phyloP scores from a whole-genome alignment of 1,140 invertebrate genomes.

The Armadillidium nasatum region DNA sequence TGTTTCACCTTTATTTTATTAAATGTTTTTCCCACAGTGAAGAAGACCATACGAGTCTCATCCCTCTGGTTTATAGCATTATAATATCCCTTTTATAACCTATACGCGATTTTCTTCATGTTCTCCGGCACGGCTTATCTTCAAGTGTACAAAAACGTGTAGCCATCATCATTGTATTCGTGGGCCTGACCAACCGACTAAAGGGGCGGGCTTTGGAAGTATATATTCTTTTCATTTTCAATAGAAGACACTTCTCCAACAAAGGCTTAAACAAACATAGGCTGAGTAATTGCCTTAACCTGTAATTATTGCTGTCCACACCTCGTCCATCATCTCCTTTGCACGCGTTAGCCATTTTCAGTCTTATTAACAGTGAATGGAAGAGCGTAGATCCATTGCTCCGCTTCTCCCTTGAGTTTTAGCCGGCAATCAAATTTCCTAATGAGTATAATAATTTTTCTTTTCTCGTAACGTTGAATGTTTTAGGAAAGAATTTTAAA shows the following conservation, averaged over 20 bases:
- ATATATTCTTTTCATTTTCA: background rate
- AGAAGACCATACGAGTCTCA: background rate
- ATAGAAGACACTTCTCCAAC: background rate
- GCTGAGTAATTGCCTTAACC: slow-evolving; percentile 11
- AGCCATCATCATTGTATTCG: background rate
- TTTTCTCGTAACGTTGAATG: background rate
- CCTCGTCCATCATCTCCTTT: background rate
- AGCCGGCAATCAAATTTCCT: background rate
- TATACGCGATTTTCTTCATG: background rate
- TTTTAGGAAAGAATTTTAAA: background rate
- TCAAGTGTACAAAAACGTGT: background rate
- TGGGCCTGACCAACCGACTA: background rate
- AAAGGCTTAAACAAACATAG: slow-evolving; percentile 13
- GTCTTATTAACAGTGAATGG: background rate
- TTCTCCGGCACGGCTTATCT: background rate
- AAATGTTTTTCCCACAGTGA: background rate
- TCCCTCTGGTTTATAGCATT: slow-evolving; percentile 7
- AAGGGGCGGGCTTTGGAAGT: background rate
- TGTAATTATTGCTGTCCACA: slow-evolving; percentile 4
- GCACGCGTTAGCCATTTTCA: background rate
- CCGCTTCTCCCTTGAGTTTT: background rate
- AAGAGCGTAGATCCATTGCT: background rate
- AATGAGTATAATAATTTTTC: background rate
- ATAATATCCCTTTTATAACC: slow-evolving; percentile 9
- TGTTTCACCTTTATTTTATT: slow-evolving; percentile 1